Base-by-base conservation (phyloP, 1,140 invertebrate species). In the Idris sp. region DNA sequence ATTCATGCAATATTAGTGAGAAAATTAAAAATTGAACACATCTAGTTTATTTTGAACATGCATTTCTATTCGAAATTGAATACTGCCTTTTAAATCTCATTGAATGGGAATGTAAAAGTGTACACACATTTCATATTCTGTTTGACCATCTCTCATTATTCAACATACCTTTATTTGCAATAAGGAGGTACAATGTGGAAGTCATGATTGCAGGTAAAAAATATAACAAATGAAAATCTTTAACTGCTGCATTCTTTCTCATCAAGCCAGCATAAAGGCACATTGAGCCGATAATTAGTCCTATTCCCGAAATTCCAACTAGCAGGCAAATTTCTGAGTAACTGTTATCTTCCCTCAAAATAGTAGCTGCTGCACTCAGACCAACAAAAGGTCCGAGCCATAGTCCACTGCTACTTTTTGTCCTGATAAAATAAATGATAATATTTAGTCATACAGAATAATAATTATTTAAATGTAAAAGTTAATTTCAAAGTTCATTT, bases 311-410 rank as follows among this genome's bases (percentile, higher is more conserved):
- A 2, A 82, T 79, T 74, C 82, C 86, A 72, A 77, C 79, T 31
- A 86, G 69, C 15, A 84, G 76, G 76, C 84, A 86, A 68, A 84
- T 85, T 74, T 86, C 81, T 2, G 84, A 85, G 58, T 87, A 86
- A 74, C 84, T 86, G 18, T 46, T 79, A 61, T 86, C 78, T 58
- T 87, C 83, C 33, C 51, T 82, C 19, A 82, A 62, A 61, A 85
- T 58, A 4, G 86, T 86, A 18, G 79, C 44, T 22, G 86, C 74
- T 26, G 90, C 82, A 38, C 86, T 84, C 13, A 87, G 56, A 9
- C 90, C 90, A 13, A 89, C 73, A 22, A 91, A 74, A 35, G 86
- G 85, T 22, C 86, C 85, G 25, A 91, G 74, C 90, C 90, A 91
- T 79, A 89, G 73, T 78, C 91, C 91, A 56, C 84, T 74, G 18